Base-by-base conservation (phyloP, 2,113 vertebrate species). In the Phalacrocorax brasilianus region DNA sequence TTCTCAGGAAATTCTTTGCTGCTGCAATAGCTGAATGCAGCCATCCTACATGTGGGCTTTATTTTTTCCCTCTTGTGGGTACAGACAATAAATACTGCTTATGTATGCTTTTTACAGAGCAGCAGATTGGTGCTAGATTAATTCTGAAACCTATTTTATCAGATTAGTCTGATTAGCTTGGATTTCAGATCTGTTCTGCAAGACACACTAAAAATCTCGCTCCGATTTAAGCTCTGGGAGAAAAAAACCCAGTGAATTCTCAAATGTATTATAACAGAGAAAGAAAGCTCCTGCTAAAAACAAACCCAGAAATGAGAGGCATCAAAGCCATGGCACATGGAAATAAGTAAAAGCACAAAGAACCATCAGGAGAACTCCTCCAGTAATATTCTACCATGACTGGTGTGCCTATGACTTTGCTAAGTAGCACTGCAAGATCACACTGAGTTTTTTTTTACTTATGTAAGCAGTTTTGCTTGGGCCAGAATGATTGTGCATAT, bases 121-220 rank as follows among this genome's bases (percentile, higher is more conserved):
- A 88, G 35, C 77, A 96, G 66, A 88, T 76, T 79, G 84, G 65
- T 52, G 62, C 73, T 35, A 86, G 85, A 89, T 94, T 89, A 84
- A 72, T 61, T 92, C 68, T 95, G 74, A 94, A 95, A 19, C n/a
- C 52, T 68, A 27, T 77, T 89, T 95, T 76, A 92, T 65, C 76
- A 85, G 79, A 78, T 76, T 89, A 90, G 65, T 74, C 62, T 77
- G 79, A 84, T 75, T 63, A 91, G 40, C 68, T 92, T 7, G 8
- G 45, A 95, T 96, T 81, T 94, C 65, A 85, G 45, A 79, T 89
- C 76, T 75, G 53, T 88, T 86, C 84, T 63, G 58, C 53, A 58
- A 85, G 49, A 93, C 20, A 73, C 8, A 75, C 42, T n/a, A 49
- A 62, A 91, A 79, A 67, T 72, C 83, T 75, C 44, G 77, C 59